Percentiles rank a stretch among this genome's conserved stretches.
Conservation (phyloP, 2,888 invertebrate species). For the Pomacea canaliculata region DNA sequence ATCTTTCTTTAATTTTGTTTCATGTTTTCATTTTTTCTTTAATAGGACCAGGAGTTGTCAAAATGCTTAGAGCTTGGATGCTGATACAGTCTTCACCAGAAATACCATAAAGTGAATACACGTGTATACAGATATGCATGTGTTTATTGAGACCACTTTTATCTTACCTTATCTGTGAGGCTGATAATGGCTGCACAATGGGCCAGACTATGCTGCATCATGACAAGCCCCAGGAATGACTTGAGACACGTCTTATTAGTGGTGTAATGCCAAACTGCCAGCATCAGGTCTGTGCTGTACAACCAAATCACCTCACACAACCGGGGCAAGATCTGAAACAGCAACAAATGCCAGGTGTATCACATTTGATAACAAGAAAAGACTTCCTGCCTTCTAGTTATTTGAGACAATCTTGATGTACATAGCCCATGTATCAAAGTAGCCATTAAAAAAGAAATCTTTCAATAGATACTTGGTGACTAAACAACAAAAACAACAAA, state of each 20-base stretch:
- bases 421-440: too few relatives aligned
- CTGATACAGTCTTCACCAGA: too few relatives aligned
- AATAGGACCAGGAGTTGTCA: neutral
- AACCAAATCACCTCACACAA: conserved; percentile 65
- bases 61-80: neutral
- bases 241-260: conserved; percentile 47
- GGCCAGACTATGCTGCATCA: conserved; percentile 55
- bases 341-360: neutral
- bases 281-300: conserved; percentile 61
- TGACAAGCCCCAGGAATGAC: conserved; percentile 52
- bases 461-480: too few relatives aligned
- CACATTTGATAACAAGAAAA: neutral
- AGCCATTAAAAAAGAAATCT: too few relatives aligned
- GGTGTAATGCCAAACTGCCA: conserved; percentile 49
- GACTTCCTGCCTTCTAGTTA: too few relatives aligned
- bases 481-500: too few relatives aligned
- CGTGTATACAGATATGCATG: too few relatives aligned
- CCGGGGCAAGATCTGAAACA: conserved; percentile 57
- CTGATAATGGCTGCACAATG: conserved; percentile 55
- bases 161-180: conserved; percentile 38
- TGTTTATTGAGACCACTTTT: too few relatives aligned
- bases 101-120: too few relatives aligned
- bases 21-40: neutral
- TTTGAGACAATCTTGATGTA: too few relatives aligned
- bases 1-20: neutral